A percentile compares a stretch with the other conserved stretches of the same genome.
Conservation (phyloP, 92 coral and sea anemone species). For the Siderastrea radians region DNA sequence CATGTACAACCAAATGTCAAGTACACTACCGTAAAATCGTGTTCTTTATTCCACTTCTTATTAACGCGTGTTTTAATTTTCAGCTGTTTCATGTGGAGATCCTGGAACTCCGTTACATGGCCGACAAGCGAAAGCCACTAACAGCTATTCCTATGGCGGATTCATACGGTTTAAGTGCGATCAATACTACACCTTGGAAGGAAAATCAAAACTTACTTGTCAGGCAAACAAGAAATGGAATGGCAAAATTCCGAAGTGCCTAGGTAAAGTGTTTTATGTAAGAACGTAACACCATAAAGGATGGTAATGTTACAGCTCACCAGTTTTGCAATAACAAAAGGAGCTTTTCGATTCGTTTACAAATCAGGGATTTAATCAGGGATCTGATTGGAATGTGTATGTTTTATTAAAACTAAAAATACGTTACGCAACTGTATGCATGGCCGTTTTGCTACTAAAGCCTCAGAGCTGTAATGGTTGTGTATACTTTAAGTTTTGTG, state of each 20-base stretch:
- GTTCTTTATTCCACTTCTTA: neutral
- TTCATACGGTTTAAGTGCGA: constrained; percentile 12
- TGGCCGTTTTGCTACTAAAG: too few species aligned
- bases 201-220: neutral
- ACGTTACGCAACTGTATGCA: too few species aligned
- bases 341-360: too few species aligned
- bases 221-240: constrained; percentile 19
- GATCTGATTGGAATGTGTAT: too few species aligned
- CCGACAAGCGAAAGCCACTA: neutral
- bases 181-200: constrained; percentile 6
- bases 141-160: constrained; percentile 8
- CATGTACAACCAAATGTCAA: too few species aligned
- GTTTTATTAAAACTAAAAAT: too few species aligned
- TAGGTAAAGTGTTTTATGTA: neutral
- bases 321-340: too few species aligned
- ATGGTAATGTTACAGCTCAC: too few species aligned
- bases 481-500: too few species aligned
- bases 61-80: neutral
- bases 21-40: neutral
- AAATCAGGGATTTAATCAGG: too few species aligned
- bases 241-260: neutral
- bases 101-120: constrained; percentile 29
- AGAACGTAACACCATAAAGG: too few species aligned
- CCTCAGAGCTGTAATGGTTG: too few species aligned
- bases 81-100: constrained; percentile 16